phyloP scores from a whole-genome alignment of 2,888 invertebrate genomes.

The Drosophila crucigera region DNA sequence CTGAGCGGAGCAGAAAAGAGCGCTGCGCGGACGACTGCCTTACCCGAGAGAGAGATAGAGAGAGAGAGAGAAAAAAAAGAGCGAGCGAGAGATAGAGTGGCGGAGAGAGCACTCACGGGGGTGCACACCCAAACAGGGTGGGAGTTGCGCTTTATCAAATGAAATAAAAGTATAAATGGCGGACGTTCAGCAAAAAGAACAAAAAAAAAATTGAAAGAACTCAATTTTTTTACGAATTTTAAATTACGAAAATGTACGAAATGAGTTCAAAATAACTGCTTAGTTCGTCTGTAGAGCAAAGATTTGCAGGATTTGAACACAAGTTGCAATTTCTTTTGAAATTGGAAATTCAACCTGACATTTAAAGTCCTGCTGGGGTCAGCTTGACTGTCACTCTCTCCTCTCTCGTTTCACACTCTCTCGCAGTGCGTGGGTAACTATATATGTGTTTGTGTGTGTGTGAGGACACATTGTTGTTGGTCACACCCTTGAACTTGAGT shows the following conservation, averaged over 20 bases:
- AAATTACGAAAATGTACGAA: not conserved
- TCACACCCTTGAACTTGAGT: constrained; percentile 85
- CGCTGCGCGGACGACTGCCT: constrained; percentile 20
- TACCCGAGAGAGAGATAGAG: constrained; percentile 3
- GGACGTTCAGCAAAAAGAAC: constrained; percentile 40
- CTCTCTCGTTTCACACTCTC: constrained; percentile 11
- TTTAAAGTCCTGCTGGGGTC: constrained; percentile 34
- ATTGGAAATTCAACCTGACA: not conserved
- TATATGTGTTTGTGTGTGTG: constrained; percentile 9
- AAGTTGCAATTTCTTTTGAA: not conserved
- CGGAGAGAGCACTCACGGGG: constrained; percentile 18
- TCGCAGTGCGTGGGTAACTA: constrained; percentile 24
- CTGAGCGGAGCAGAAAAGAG: constrained; percentile 20
- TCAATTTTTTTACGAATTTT: not conserved
- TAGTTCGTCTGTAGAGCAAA: not conserved
- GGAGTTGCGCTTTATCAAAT: constrained; percentile 71
- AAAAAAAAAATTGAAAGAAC: not conserved
- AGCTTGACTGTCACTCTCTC: constrained; percentile 16
- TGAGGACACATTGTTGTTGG: constrained; percentile 63
- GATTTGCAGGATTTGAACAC: not conserved
- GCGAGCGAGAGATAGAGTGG: constrained; percentile 13
- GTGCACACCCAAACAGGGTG: constrained; percentile 60
- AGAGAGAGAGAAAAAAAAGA: constrained; percentile 7
- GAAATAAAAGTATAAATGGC: constrained; percentile 71
- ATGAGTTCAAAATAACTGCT: not conserved